These are phyloP conservation scores for Podarcis lilfordi DNA, from an alignment of 2,797 vertebrate species.

Conservation along the genomic window DNA sequence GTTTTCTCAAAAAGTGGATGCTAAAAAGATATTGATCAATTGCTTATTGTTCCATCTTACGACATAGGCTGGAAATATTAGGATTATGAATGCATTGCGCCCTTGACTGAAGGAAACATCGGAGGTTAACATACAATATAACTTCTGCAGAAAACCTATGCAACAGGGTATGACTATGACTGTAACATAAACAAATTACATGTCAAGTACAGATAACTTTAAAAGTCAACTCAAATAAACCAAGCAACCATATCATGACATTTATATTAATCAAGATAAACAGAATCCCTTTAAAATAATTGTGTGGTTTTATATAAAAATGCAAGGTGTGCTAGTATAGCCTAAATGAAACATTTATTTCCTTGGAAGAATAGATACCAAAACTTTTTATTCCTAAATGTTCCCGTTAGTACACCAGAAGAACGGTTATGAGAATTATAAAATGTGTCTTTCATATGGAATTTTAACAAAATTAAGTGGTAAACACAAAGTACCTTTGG, in stretches of 20 bases:
- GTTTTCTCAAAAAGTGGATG: not conserved
- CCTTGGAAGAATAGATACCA: not conserved
- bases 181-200: not conserved
- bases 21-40: not conserved
- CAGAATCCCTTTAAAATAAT: not conserved
- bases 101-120: not conserved
- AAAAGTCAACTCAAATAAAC: not conserved
- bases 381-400: not conserved
- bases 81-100: not conserved
- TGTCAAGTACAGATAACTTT: not conserved
- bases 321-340: not conserved
- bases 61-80: accelerated
- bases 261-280: not conserved
- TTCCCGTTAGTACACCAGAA: not conserved
- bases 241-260: not conserved
- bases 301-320: not conserved
- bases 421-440: too few species aligned
- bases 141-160: not conserved
- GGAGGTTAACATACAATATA: not conserved
- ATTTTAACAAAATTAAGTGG: not conserved
- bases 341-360: not conserved
- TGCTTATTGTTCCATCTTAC: not conserved
- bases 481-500: not conserved
- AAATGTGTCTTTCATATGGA: not conserved
- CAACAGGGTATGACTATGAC: not conserved